phyloP scores from a whole-genome alignment of 2,113 vertebrate genomes.

The Vireo altiloquus region DNA sequence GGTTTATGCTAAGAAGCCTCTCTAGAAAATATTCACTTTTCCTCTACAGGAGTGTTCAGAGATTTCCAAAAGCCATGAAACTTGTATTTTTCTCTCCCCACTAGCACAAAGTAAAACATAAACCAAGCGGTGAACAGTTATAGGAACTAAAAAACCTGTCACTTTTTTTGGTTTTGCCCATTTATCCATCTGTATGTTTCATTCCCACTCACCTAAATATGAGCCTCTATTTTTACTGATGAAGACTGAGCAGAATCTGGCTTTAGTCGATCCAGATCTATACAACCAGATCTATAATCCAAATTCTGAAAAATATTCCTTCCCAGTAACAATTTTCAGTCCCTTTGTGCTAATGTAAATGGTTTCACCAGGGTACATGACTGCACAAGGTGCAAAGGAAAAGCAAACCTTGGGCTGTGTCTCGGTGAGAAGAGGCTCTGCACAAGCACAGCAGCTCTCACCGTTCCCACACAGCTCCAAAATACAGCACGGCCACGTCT shows the following conservation, averaged over 20 bases:
- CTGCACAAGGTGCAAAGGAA: neutral
- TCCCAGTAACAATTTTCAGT: neutral
- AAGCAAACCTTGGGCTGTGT: neutral
- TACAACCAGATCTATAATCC: too few species aligned
- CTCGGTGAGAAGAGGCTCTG: neutral
- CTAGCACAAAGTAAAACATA: neutral
- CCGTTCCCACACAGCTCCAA: neutral
- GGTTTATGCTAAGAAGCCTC: neutral
- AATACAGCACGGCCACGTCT: neutral
- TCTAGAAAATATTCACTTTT: neutral
- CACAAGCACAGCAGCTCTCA: neutral
- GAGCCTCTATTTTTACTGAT: neutral
- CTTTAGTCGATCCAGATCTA: neutral
- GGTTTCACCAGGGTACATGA: neutral
- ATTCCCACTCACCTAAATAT: neutral
- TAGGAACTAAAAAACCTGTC: accelerated
- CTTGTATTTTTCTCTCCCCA: neutral
- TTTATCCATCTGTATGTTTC: too few species aligned
- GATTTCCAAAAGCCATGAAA: neutral
- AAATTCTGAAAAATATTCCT: neutral
- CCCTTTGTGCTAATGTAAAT: neutral
- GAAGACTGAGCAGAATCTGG: neutral
- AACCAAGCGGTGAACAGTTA: neutral
- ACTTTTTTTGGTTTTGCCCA: neutral
- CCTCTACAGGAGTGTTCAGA: neutral